Evolutionary conservation across 1,140 invertebrate species (phyloP).

Genomic region (Scylla paramamosain): DNA sequence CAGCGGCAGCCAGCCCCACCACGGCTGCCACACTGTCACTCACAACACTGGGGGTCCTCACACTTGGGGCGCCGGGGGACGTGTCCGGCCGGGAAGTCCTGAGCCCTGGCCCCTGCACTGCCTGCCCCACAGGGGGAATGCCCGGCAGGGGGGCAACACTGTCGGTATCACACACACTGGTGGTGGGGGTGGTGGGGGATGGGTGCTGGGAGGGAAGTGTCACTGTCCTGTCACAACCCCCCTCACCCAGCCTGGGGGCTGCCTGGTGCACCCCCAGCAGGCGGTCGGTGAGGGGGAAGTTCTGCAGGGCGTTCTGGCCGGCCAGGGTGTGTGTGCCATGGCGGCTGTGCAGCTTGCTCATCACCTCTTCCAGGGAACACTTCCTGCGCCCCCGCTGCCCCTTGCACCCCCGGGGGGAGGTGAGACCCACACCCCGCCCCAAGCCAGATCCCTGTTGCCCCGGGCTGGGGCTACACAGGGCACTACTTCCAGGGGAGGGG

Average conservation of each 20-base stretch:
- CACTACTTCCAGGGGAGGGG: neutral
- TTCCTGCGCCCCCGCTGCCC: conserved; percentile 56
- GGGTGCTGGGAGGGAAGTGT: neutral
- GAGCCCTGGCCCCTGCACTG: neutral
- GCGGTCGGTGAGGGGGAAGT: conserved; percentile 25
- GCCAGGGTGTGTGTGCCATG: neutral
- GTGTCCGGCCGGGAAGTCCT: neutral
- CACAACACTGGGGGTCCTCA: neutral
- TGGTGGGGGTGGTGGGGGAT: neutral
- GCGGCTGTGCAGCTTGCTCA: conserved; percentile 54
- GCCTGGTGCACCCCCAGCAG: neutral
- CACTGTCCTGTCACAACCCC: neutral
- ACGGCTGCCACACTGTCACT: neutral
- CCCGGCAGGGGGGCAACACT: neutral
- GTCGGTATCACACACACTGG: neutral
- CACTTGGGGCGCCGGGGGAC: neutral
- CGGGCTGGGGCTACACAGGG: neutral
- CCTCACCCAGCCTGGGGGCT: neutral
- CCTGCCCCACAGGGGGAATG: neutral
- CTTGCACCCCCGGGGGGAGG: conserved; percentile 48
- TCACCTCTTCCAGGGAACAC: conserved; percentile 65
- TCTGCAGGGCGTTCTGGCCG: conserved; percentile 42
- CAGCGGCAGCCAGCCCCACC: neutral
- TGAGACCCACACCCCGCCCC: neutral
- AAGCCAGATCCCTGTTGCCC: neutral